Base-by-base conservation (phyloP, 35 echinoderm and acorn worm genomes). In the Apostichopus californicus region DNA sequence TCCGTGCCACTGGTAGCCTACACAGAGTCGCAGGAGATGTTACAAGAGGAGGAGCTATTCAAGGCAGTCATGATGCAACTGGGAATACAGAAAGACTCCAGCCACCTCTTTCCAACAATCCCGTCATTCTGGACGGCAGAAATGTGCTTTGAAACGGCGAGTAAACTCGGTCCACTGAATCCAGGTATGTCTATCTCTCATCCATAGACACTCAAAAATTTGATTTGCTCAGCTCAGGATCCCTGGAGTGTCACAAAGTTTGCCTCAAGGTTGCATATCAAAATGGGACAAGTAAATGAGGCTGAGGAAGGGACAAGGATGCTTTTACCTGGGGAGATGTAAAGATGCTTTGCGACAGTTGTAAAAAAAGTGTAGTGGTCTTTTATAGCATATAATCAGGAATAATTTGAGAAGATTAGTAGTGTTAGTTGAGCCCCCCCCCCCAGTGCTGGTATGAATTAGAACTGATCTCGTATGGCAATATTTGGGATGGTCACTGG, bases 101-200 rank as follows among this genome's bases (percentile, higher is more conserved):
- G 90, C 13, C 83, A 90, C 24, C 73, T 95, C 14, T 92, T 82
- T 23, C 92, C 92, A 21, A 91, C 88, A 15, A 81, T 98, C 8
- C 94, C 94, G 0, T 87, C 92, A 18, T 98, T 98, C 78, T 94
- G 95, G 96, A 92, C 92, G 26, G 92, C 94, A 9, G 94, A 98
- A 26, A 98, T 98, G 96, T 96, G 94, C 65, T 94, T 91, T 46
- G 91, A 83, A 14, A 90, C 92, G 10, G 94, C 94, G 57, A 78
- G 56, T 17, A 92, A 87, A 23, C 90, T 98, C 1, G 96, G 94
- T 6, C 77, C 85, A 6, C 23, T 71, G 57, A 21, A 87, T 57
- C 64, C 57, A 18, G 64, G 64, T 87, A 71, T 20, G 57, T 13
- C 57, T 56, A 28, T 56, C 54, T 56, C 54, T 22, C 18, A 28